Percentiles rank a stretch among this genome's conserved stretches.
These are phyloP conservation scores for Spea multiplicata DNA, from an alignment of 2,113 vertebrate species.

Conservation along the genomic window DNA sequence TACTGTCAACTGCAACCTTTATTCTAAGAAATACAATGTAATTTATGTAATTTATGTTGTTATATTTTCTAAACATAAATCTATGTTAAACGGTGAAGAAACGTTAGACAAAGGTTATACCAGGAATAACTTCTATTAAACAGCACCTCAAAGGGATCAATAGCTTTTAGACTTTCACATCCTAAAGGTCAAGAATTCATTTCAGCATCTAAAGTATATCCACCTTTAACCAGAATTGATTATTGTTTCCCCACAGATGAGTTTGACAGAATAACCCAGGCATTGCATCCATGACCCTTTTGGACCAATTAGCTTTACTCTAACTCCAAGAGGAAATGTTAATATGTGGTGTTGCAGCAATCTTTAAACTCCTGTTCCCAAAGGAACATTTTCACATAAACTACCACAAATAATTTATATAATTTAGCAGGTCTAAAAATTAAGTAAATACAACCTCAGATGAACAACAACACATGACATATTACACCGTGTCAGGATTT, in stretches of 20 bases:
- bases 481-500: too few species aligned
- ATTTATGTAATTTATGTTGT: too few species aligned
- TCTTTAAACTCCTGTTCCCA: too few species aligned
- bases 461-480: too few species aligned
- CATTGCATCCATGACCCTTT: neutral
- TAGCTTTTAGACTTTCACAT: conserved; percentile 8
- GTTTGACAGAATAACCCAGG: neutral
- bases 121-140: conserved; percentile 2
- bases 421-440: too few species aligned
- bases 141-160: neutral
- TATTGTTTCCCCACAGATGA: neutral
- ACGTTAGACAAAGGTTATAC: neutral
- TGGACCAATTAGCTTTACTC: conserved; percentile 2
- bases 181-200: conserved; percentile 23
- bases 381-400: too few species aligned
- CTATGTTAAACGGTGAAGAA: neutral
- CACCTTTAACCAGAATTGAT: conserved; percentile 17
- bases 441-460: too few species aligned
- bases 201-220: conserved; percentile 8
- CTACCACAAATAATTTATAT: too few species aligned
- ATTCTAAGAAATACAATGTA: neutral
- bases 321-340: neutral
- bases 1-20: too few species aligned
- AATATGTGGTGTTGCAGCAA: too few species aligned
- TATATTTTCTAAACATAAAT: neutral